Percentiles rank a stretch among this genome's conserved stretches.
phyloP scores from a whole-genome alignment of 2,797 vertebrate genomes.

The Carduelis carduelis region DNA sequence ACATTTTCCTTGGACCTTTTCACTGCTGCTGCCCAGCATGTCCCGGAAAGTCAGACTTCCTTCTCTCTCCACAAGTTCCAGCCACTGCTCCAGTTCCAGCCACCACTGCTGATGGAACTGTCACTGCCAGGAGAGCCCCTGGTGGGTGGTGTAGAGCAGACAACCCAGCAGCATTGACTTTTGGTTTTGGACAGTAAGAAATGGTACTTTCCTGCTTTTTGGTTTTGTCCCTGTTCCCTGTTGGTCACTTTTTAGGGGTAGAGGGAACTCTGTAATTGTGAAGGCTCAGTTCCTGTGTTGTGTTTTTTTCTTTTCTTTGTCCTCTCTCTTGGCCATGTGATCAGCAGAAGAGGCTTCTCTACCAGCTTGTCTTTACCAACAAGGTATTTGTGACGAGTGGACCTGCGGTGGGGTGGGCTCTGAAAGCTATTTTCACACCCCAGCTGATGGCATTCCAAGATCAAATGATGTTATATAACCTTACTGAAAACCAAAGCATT shows the following conservation, averaged over 20 bases:
- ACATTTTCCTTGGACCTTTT: neutral
- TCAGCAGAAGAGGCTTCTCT: neutral
- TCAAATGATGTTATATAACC: neutral
- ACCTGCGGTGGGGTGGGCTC: neutral
- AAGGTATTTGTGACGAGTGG: neutral
- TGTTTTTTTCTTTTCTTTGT: neutral
- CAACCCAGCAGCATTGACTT: accelerated
- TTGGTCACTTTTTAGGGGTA: neutral
- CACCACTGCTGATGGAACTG: neutral
- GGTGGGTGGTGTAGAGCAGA: neutral
- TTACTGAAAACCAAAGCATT: neutral
- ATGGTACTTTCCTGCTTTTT: neutral
- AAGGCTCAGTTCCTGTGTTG: neutral
- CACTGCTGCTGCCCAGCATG: neutral
- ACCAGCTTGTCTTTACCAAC: neutral
- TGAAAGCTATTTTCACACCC: neutral
- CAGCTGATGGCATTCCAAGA: neutral
- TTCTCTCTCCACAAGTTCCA: neutral
- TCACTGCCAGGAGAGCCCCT: neutral
- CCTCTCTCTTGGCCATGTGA: neutral
- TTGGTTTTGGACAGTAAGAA: neutral
- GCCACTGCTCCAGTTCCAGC: neutral
- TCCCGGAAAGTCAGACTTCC: neutral
- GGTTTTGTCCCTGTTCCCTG: accelerated
- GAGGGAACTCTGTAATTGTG: accelerated